Percentiles rank a stretch among this genome's conserved stretches.
These are phyloP conservation scores for Pachycephala philippinensis DNA, from an alignment of 2,113 vertebrate genomes.

Conservation along the genomic window DNA sequence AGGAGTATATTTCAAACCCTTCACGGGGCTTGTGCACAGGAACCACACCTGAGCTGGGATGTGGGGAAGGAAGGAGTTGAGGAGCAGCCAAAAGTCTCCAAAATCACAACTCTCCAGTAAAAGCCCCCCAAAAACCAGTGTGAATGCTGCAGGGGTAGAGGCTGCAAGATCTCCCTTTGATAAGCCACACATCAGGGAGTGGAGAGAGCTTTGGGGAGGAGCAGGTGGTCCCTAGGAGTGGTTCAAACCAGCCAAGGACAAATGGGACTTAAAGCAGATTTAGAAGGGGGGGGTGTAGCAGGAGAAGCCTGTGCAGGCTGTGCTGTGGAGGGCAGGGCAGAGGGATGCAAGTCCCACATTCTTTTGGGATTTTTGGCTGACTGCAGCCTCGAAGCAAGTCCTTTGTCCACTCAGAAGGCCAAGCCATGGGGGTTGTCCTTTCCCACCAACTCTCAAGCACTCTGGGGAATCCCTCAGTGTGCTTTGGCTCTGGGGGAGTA, in stretches of 20 bases:
- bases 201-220: neutral
- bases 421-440: neutral
- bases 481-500: neutral
- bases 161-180: neutral
- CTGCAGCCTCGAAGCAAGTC: neutral
- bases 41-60: neutral
- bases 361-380: neutral
- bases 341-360: neutral
- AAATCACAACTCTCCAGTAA: neutral
- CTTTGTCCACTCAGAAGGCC: neutral
- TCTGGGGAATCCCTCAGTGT: neutral
- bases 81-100: neutral
- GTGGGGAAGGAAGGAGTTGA: neutral
- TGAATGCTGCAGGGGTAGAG: neutral
- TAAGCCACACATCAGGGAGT: neutral
- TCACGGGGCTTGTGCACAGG: rapidly evolving
- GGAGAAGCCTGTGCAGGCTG: neutral
- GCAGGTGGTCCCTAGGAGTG: neutral
- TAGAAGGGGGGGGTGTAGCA: too few relatives aligned
- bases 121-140: rapidly evolving
- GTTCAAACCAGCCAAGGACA: neutral
- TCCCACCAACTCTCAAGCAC: neutral
- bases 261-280: neutral
- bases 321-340: neutral
- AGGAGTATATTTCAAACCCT: neutral